Evolutionary conservation across 2,113 vertebrate genomes (phyloP).

Genomic region (Panthera uncia): DNA sequence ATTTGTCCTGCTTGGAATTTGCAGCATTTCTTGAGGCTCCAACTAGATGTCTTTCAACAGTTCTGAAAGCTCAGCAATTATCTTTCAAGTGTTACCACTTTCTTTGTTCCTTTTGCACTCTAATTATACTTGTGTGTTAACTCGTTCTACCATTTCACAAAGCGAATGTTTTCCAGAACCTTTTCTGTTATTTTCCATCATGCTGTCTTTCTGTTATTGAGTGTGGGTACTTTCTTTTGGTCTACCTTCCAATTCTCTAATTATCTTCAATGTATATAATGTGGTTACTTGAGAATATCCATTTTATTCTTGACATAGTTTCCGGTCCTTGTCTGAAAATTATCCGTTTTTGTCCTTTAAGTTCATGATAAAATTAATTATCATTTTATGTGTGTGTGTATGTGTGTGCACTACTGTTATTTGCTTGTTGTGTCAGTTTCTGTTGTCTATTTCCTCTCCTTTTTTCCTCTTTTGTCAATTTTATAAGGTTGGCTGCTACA

Average conservation of each 20-base stretch:
- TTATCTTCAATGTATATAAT: not conserved
- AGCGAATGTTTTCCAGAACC: not conserved
- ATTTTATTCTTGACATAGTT: not conserved
- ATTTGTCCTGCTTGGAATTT: not conserved
- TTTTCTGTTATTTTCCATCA: not conserved
- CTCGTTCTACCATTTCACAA: not conserved
- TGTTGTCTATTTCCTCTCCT: not conserved
- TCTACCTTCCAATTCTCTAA: not conserved
- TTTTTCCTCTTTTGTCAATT: not conserved
- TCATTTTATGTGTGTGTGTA: not conserved
- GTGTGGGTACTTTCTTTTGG: not conserved
- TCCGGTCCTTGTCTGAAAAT: not conserved
- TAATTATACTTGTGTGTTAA: not conserved
- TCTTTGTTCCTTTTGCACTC: not conserved
- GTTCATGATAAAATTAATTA: not conserved
- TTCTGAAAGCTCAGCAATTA: not conserved
- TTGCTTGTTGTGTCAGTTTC: not conserved
- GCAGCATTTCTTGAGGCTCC: not conserved
- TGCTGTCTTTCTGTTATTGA: not conserved
- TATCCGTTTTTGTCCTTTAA: not conserved
- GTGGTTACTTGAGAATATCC: not conserved
- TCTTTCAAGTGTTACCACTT: not conserved
- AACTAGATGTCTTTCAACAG: not conserved
- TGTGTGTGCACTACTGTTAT: not conserved
- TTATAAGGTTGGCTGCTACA: not conserved